Evolutionary conservation across 1,140 invertebrate species (phyloP).

Genomic region (Ceratitis capitata): DNA sequence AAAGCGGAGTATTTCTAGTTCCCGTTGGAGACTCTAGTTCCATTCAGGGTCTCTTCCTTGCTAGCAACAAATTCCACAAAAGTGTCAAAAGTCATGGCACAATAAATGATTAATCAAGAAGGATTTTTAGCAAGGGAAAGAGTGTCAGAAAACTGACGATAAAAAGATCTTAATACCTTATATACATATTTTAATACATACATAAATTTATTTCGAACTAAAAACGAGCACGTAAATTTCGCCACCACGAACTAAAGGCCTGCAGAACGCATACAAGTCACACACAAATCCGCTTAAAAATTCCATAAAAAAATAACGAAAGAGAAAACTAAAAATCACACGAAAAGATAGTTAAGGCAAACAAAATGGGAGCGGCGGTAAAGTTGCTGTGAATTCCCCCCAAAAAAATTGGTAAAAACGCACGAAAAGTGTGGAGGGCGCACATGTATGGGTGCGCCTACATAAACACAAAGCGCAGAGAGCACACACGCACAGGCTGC

Average conservation of each 20-base stretch:
- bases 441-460: not conserved
- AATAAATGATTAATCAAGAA: too few species aligned
- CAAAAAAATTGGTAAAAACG: not conserved
- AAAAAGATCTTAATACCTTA: too few species aligned
- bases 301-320: not conserved
- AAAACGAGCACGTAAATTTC: not conserved
- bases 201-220: not conserved
- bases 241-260: not conserved
- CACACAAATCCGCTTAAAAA: not conserved
- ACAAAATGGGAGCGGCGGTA: too few species aligned
- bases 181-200: not conserved
- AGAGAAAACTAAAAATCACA: not conserved
- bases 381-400: not conserved
- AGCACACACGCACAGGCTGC: not conserved
- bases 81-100: too few species aligned
- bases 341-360: too few species aligned
- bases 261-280: not conserved
- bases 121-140: too few species aligned
- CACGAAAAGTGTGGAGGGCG: not conserved
- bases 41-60: too few species aligned
- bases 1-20: too few species aligned
- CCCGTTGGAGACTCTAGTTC: too few species aligned
- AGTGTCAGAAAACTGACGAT: too few species aligned
- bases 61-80: too few species aligned
- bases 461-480: not conserved